Conservation (phyloP, 1,140 invertebrate genomes). For the Pantala flavescens region DNA sequence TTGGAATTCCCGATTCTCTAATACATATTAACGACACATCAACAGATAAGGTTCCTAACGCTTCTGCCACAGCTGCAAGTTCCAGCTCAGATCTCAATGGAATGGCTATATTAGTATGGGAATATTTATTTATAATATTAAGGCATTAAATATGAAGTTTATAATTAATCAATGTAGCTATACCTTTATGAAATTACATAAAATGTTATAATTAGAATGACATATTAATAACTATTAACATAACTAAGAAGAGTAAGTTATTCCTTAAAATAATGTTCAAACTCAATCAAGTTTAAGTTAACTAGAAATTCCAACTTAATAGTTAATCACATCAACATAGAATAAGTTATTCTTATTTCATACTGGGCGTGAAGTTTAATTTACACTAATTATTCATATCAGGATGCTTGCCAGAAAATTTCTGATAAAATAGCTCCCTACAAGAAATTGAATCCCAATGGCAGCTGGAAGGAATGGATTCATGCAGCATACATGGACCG, state of each 20-base stretch:
- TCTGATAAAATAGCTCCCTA: constrained; percentile 44
- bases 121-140: not conserved
- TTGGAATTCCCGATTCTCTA: constrained; percentile 43
- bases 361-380: not conserved
- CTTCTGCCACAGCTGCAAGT: constrained; percentile 53
- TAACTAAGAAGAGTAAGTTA: too few relatives aligned
- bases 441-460: constrained; percentile 40
- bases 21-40: constrained; percentile 54
- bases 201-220: too few relatives aligned
- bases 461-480: constrained; percentile 53
- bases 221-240: too few relatives aligned
- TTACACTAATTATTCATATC: not conserved
- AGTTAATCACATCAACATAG: too few relatives aligned
- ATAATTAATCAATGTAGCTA: not conserved
- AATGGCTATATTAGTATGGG: constrained; percentile 47
- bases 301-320: not conserved
- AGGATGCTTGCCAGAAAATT: constrained; percentile 48
- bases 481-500: constrained; percentile 45
- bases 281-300: not conserved
- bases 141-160: not conserved
- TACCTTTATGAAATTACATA: not conserved
- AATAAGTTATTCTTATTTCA: not conserved
- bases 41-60: constrained; percentile 58
- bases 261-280: too few relatives aligned
- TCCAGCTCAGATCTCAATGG: constrained; percentile 57